phyloP scores from a whole-genome alignment of 2,113 vertebrate genomes.

The Spea multiplicata region DNA sequence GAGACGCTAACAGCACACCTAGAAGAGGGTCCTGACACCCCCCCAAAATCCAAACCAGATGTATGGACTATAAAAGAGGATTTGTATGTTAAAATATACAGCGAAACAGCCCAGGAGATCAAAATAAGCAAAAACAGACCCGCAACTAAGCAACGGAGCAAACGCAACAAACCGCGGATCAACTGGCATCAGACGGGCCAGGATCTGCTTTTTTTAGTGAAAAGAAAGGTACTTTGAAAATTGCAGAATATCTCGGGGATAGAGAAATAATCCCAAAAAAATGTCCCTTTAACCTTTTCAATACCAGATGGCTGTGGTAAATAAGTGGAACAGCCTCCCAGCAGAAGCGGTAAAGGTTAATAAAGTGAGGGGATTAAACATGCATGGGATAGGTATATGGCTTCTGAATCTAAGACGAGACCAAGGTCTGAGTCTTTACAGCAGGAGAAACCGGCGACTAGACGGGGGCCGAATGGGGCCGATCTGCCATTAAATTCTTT shows the following conservation, averaged over 20 bases:
- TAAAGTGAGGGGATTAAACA: too few species aligned
- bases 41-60: constrained; percentile 75
- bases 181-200: constrained; percentile 61
- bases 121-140: constrained; percentile 77
- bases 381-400: too few species aligned
- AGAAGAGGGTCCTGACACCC: constrained; percentile 62
- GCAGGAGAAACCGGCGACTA: too few species aligned
- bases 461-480: too few species aligned
- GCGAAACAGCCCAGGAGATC: constrained; percentile 76
- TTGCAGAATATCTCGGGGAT: constrained; percentile 49
- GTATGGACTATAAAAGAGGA: constrained; percentile 62
- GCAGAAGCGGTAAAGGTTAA: too few species aligned
- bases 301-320: not conserved
- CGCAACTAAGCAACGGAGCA: constrained; percentile 68
- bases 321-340: too few species aligned
- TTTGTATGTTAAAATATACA: constrained; percentile 68
- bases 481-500: too few species aligned
- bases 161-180: constrained; percentile 73
- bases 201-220: constrained; percentile 58
- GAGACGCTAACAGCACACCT: constrained; percentile 49
- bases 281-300: not conserved
- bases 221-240: constrained; percentile 55
- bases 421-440: too few species aligned
- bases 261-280: constrained; percentile 37
- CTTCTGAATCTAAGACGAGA: too few species aligned